Evolutionary conservation across 2,113 vertebrate genomes (phyloP).

Genomic region (Xenopus laevis): DNA sequence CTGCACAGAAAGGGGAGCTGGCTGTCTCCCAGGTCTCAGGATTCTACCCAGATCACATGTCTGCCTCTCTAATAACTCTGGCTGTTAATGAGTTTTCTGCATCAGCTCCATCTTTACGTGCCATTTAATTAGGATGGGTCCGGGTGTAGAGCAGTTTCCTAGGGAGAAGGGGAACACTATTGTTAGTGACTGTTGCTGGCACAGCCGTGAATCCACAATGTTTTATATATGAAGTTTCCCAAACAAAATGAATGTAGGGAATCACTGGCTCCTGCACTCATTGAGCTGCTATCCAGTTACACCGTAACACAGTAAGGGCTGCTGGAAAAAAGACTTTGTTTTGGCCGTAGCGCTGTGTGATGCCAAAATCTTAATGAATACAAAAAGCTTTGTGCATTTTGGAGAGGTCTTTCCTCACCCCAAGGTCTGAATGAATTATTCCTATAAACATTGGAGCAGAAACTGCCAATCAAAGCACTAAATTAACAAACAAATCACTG

Average conservation of each 20-base stretch:
- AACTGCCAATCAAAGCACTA: too few relatives aligned
- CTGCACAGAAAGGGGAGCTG: constrained; percentile 18
- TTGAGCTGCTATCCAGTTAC: background rate
- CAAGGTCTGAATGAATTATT: too few relatives aligned
- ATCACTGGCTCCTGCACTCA: background rate
- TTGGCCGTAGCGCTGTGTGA: background rate
- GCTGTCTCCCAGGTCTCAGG: constrained; percentile 26
- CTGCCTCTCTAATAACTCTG: background rate
- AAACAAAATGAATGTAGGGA: background rate
- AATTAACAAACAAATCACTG: too few relatives aligned
- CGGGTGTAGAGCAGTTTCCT: background rate
- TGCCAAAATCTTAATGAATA: background rate
- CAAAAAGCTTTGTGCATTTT: background rate
- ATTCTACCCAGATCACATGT: constrained; percentile 27
- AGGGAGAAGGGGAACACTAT: background rate
- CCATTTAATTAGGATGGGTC: constrained; percentile 27
- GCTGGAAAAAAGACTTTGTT: constrained; percentile 9
- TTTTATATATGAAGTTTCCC: background rate
- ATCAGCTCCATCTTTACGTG: constrained; percentile 13
- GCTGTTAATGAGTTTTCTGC: constrained; percentile 24
- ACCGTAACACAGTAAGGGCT: background rate
- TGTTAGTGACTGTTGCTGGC: background rate
- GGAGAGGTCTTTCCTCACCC: background rate
- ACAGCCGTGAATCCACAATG: background rate
- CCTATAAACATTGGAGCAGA: too few relatives aligned